Conservation (phyloP, 2,113 vertebrate species). For the Notarius quadriscutis region DNA sequence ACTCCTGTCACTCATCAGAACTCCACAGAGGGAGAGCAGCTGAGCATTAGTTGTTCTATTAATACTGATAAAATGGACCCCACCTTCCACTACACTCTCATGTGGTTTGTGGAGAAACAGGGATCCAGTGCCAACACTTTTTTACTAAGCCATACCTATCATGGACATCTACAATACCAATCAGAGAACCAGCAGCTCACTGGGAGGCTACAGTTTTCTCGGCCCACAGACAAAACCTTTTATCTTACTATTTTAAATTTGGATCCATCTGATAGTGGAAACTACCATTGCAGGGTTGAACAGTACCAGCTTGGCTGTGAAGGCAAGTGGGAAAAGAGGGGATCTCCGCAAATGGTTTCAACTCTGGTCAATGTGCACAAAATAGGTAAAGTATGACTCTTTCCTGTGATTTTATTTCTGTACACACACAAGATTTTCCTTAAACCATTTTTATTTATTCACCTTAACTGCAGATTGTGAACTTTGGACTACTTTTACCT, state of each 20-base stretch:
- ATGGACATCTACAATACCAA: conserved; percentile 24
- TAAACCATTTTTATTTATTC: neutral
- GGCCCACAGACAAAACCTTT: conserved; percentile 3
- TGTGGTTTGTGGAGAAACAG: conserved; percentile 27
- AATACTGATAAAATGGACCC: conserved; percentile 15
- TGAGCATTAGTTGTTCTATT: conserved; percentile 41
- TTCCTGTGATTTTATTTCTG: neutral
- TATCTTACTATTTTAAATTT: conserved; percentile 37
- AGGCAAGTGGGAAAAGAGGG: conserved; percentile 21
- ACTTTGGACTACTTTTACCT: neutral
- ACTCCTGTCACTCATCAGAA: neutral
- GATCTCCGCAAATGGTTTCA: neutral
- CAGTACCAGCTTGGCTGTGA: conserved; percentile 36
- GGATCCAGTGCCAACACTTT: neutral
- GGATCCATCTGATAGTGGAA: conserved; percentile 40
- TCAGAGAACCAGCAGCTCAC: neutral
- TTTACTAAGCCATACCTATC: conserved; percentile 23
- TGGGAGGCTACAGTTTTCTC: conserved; percentile 39
- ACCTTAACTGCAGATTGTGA: neutral
- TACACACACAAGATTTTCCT: neutral
- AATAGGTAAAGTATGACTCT: conserved; percentile 38
- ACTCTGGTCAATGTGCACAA: conserved; percentile 32
- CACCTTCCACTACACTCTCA: conserved; percentile 37
- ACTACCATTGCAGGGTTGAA: conserved; percentile 49
- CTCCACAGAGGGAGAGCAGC: conserved; percentile 27